Conservation (phyloP, 2,888 invertebrate species). For the Gastracanthus pulcherrimus region DNA sequence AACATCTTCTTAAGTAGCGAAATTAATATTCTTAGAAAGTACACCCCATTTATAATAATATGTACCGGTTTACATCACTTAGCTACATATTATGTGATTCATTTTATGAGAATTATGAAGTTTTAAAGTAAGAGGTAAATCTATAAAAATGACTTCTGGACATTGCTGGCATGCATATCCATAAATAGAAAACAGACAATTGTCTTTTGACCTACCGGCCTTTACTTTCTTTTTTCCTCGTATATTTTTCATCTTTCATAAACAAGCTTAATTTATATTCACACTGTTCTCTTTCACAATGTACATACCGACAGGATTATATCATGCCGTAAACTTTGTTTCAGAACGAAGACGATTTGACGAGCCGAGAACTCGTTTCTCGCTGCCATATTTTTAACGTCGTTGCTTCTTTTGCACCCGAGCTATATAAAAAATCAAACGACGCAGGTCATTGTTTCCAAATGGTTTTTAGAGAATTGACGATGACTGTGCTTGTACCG, state of each 20-base stretch:
- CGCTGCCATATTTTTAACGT: background rate
- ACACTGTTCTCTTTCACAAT: background rate
- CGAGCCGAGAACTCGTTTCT: background rate
- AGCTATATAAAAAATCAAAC: background rate
- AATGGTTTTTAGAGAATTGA: background rate
- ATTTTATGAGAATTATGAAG: too few relatives aligned
- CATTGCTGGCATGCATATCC: too few relatives aligned
- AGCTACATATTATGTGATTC: too few relatives aligned
- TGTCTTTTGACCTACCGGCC: background rate
- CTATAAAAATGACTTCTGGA: background rate
- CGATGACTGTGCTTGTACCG: background rate
- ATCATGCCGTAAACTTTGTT: background rate
- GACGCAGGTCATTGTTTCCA: background rate
- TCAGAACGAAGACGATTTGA: background rate
- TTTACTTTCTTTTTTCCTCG: conserved; percentile 9
- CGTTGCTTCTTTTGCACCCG: background rate
- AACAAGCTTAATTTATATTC: background rate
- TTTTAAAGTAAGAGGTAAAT: too few relatives aligned
- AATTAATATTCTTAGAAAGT: too few relatives aligned
- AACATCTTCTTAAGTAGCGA: too few relatives aligned
- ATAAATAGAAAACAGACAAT: background rate
- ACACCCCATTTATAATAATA: too few relatives aligned
- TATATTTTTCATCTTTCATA: background rate
- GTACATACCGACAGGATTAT: background rate
- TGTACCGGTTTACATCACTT: background rate